Conservation (phyloP, 2,888 invertebrate genomes). For the Drosophila ustulata region DNA sequence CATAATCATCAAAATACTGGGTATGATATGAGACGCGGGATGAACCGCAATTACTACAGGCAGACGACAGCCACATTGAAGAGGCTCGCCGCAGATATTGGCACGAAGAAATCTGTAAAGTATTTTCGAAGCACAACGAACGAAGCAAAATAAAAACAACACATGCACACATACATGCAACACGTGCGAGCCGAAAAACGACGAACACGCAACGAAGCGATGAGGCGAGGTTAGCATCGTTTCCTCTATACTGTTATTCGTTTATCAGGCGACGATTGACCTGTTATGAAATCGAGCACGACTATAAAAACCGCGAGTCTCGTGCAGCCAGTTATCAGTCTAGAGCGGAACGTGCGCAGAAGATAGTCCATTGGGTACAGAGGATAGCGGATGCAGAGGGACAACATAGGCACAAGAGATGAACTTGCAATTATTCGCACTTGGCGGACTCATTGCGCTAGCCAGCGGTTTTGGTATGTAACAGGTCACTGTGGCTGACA, state of each 20-base stretch:
- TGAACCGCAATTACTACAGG: slow-evolving; percentile 13
- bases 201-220: not conserved
- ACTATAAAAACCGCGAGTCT: slow-evolving; percentile 71
- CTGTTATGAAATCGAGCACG: slow-evolving; percentile 49
- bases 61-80: slow-evolving; percentile 18
- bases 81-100: slow-evolving; percentile 28
- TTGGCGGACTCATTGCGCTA: slow-evolving; percentile 42
- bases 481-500: not conserved
- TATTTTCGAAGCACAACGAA: slow-evolving; percentile 26
- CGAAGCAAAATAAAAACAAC: slow-evolving; percentile 4
- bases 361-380: slow-evolving; percentile 16
- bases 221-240: not conserved
- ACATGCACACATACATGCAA: slow-evolving; percentile 17
- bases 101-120: slow-evolving; percentile 30
- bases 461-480: slow-evolving; percentile 53
- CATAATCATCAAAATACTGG: slow-evolving; percentile 4
- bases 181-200: slow-evolving; percentile 14
- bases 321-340: slow-evolving; percentile 66
- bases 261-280: slow-evolving; percentile 62
- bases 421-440: slow-evolving; percentile 47
- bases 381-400: not conserved
- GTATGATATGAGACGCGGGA: not conserved
- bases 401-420: slow-evolving; percentile 28
- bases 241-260: slow-evolving; percentile 37
- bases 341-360: slow-evolving; percentile 60